These are phyloP conservation scores for Callipepla californica DNA, from an alignment of 2,113 vertebrate species.

Conservation along the genomic window DNA sequence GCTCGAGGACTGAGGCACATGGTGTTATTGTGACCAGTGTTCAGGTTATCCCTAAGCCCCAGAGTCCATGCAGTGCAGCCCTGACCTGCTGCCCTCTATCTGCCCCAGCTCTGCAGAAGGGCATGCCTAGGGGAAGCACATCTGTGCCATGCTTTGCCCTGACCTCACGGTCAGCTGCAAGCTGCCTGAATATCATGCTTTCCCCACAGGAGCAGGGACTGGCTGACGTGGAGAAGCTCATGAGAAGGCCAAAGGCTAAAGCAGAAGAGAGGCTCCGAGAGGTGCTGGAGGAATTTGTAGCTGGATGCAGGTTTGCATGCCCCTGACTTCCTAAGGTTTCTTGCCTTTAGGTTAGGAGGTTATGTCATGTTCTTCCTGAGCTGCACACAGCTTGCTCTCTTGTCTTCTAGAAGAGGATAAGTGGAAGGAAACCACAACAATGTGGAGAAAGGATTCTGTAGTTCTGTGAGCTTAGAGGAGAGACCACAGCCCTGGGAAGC, in stretches of 20 bases:
- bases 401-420: background rate
- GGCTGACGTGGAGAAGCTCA: conserved; percentile 83
- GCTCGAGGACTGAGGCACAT: background rate
- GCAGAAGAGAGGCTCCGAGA: conserved; percentile 82
- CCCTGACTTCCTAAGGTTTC: background rate
- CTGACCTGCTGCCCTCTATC: background rate
- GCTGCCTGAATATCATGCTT: background rate
- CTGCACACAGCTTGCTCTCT: background rate
- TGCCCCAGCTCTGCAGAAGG: background rate
- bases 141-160: background rate
- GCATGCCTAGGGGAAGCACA: background rate
- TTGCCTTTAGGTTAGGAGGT: background rate
- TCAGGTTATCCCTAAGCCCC: background rate
- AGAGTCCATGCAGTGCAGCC: background rate
- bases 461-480: background rate
- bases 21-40: too few relatives aligned
- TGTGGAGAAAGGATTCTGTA: background rate
- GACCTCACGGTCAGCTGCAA: background rate
- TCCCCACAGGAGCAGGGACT: conserved; percentile 85
- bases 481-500: background rate
- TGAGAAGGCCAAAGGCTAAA: conserved; percentile 81
- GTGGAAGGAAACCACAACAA: background rate
- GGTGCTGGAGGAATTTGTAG: conserved; percentile 88
- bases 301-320: conserved; percentile 87
- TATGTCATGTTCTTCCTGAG: background rate